Base-by-base conservation (phyloP, 2,888 invertebrate genomes). In the Venustoraphidia nigricollis region DNA sequence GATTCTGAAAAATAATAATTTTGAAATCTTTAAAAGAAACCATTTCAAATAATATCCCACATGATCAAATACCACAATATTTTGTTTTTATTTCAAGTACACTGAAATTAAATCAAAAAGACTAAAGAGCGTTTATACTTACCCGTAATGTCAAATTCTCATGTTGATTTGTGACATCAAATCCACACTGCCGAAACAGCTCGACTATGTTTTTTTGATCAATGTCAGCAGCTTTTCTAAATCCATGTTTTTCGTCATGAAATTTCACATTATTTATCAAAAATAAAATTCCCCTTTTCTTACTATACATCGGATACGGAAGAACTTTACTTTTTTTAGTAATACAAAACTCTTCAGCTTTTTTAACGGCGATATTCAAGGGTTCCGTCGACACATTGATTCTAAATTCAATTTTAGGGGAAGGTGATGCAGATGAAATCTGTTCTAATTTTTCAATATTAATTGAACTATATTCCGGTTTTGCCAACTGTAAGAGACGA, bases 171-270 rank as follows among this genome's bases (percentile, higher is more conserved):
- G 65, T 58, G 37, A 70, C 67, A 42, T 65, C 61, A 53, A 81
- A 80, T 10, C 76, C 78, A 47, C 82, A 66, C 60, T 77, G 71
- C 10, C 57, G 58, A 59, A 81, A 81, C n/a, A 82, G 62, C 44
- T 73, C 63, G 54, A 71, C 68, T 48, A 82, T 64, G 54, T 75
- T 73, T 45, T 65, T 57, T 55, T 71, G 69, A 65, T 83, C 83
- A 4, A 69, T 64, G 50, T 75, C 67, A n/a, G 77, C 79, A 35
- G 82, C 82, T 39, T 62, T 59, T 36, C 81, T 69, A 53, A 59
- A 58, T 41, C 57, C 47, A 52, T 66, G 66, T 5, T 65, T 58
- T 37, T 62, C 53, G 54, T 66, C 54, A 11, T 57, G 53, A 60
- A 77, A 77, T 51, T 69, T 60, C n/a, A 72, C 67, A 55, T 73